Base-by-base conservation (phyloP, 1,140 invertebrate genomes). In the Pteromalus puparum region DNA sequence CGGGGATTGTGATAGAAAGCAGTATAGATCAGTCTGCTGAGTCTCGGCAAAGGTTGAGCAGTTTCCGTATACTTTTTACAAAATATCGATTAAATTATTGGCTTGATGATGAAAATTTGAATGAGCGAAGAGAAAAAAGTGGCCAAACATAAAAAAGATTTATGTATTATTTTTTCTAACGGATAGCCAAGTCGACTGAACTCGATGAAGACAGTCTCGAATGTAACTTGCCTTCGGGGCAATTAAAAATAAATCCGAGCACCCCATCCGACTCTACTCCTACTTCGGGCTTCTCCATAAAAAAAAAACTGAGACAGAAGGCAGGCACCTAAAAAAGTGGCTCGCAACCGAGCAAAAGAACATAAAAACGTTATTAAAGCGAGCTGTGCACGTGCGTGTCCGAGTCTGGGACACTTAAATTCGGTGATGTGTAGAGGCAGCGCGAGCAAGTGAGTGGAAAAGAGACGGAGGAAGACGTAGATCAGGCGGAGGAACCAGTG, bases 401-500 rank as follows among this genome's bases (percentile, higher is more conserved):
- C 65, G 67, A n/a, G 67, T 30, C 78, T 30, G 61, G 28, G 42
- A 78, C 42, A 68, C 74, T 78, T 24, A 65, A 78, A 83, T 83
- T 83, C 75, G 75, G 75, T 18, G 74, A 83, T 68, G 75, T 61
- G 67, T 28, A 65, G 38, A 21, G 74, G 6, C 72, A 74, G 46
- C 76, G 28, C 42, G n/a, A 81, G 78, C 18, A 42, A 84, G 81
- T n/a, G 86, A 86, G 84, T 79, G 77, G 81, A 84, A 85, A 87
- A 82, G 21, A 61, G 86, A 87, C 83, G 75, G 86, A 88, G 81
- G 81, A 86, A 85, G 87, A 85, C 73, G 72, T 78, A 61, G 75
- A 83, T 83, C 87, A 75, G 78, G 83, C 21, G 85, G 78, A 86
- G 84, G 86, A 86, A 88, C 85, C 88, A 89, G 87, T 87, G 89